A percentile compares a stretch with the other conserved stretches of the same genome.
Conservation (phyloP, 2,113 vertebrate genomes). For the Meleagris gallopavo region DNA sequence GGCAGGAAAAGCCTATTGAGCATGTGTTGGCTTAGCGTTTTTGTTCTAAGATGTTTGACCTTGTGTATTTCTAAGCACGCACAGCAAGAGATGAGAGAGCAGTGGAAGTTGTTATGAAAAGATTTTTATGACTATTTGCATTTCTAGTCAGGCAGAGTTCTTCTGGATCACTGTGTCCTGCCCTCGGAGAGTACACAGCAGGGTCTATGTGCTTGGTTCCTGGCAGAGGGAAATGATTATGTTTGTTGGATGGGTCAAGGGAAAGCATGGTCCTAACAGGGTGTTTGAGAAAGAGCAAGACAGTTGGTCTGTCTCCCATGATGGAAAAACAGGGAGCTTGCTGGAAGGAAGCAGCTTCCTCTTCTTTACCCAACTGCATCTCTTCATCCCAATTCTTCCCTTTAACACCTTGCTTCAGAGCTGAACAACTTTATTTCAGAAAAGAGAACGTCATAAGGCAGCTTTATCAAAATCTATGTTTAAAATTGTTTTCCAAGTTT, state of each 20-base stretch:
- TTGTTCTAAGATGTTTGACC: slow-evolving; percentile 22
- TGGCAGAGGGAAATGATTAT: neutral
- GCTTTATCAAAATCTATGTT: slow-evolving; percentile 3
- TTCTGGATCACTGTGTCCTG: neutral
- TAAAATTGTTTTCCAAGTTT: slow-evolving; percentile 4
- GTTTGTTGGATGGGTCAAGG: neutral
- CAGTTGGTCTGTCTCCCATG: neutral
- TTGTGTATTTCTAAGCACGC: neutral
- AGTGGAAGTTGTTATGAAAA: slow-evolving; percentile 38
- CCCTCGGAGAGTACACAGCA: neutral
- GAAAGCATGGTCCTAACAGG: neutral
- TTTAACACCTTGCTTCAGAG: neutral
- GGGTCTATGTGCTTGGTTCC: fast-evolving
- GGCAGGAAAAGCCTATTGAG: neutral
- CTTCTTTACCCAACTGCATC: neutral
- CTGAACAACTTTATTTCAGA: neutral
- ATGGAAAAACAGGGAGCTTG: neutral
- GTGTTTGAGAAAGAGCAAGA: neutral
- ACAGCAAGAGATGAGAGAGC: neutral
- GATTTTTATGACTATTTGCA: slow-evolving; percentile 33
- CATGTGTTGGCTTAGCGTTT: neutral
- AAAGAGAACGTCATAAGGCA: neutral
- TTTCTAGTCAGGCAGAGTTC: slow-evolving; percentile 49
- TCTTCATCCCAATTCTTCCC: fast-evolving
- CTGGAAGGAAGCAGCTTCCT: neutral